Conservation (phyloP, 2,113 vertebrate species). For the Heloderma charlesbogerti region DNA sequence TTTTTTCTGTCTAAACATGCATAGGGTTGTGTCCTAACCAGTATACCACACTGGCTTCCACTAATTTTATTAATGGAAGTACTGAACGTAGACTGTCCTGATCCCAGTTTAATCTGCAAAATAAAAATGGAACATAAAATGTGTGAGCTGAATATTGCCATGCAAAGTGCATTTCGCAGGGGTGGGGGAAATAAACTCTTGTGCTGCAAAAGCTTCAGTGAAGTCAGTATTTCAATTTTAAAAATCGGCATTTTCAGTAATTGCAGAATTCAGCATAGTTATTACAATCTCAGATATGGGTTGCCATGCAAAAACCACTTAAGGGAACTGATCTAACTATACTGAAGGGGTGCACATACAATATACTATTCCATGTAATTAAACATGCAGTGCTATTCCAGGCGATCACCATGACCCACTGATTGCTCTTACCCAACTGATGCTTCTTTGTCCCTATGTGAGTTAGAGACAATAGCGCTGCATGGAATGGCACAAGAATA, state of each 20-base stretch:
- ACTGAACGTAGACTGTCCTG: not conserved
- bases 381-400: not conserved
- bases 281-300: not conserved
- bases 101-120: not conserved
- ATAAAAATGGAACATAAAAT: not conserved
- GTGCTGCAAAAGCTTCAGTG: not conserved
- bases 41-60: not conserved
- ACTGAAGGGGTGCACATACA: not conserved
- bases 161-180: not conserved
- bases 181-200: not conserved
- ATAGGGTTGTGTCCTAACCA: not conserved
- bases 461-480: not conserved
- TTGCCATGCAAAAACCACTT: not conserved
- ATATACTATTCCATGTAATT: not conserved
- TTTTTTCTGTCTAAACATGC: no score
- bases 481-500: not conserved
- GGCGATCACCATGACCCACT: not conserved
- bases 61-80: not conserved
- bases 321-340: not conserved
- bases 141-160: not conserved
- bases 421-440: not conserved
- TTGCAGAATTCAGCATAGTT: not conserved
- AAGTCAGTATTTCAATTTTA: not conserved
- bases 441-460: not conserved
- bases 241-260: not conserved